phyloP scores from a whole-genome alignment of 2,113 vertebrate genomes.

The Carassius carassius region DNA sequence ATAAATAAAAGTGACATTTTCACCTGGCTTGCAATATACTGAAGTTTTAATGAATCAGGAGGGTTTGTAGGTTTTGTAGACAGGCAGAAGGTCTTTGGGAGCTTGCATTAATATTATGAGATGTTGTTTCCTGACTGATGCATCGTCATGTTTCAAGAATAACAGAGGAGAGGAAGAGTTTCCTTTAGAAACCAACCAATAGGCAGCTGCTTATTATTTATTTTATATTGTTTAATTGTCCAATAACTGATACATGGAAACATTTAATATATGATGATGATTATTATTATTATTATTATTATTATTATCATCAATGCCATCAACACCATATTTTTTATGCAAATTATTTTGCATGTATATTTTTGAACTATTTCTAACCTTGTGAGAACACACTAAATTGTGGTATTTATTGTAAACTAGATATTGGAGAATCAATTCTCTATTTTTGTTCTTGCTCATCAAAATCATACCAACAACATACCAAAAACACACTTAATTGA shows the following conservation, averaged over 20 bases:
- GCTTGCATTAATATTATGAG: constrained; percentile 41
- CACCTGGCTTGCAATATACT: constrained; percentile 38
- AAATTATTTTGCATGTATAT: background rate
- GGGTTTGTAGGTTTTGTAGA: constrained; percentile 35
- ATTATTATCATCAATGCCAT: no score
- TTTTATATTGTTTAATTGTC: background rate
- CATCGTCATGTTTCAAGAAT: constrained; percentile 20
- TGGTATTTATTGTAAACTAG: no score
- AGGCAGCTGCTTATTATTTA: background rate
- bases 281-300: no score
- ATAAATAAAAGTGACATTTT: constrained; percentile 57
- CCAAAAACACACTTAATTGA: no score
- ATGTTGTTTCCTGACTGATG: constrained; percentile 18
- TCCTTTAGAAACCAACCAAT: background rate
- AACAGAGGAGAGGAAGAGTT: background rate
- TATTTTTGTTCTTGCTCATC: no score
- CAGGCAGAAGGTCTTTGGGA: constrained; percentile 43
- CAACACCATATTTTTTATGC: background rate
- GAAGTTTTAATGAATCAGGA: constrained; percentile 51
- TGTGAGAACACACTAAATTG: background rate
- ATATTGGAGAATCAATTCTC: no score
- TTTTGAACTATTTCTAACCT: background rate
- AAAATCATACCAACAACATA: no score
- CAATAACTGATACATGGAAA: background rate
- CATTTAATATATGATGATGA: background rate